Percentiles rank a stretch among this genome's conserved stretches.
Conservation (phyloP, 2,113 vertebrate species). For the Etia nguti region DNA sequence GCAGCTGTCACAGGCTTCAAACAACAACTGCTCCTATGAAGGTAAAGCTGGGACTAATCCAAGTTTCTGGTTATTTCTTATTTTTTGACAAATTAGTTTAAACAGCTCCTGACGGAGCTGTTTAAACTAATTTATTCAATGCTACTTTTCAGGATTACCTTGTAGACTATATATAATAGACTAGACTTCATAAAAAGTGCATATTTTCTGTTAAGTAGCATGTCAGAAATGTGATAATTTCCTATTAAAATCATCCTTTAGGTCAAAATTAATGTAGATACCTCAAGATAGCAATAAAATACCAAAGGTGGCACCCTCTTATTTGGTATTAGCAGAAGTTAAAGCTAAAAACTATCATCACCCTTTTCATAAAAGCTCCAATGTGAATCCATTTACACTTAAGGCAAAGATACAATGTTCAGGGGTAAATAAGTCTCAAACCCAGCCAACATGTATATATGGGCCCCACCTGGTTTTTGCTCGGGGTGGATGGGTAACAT, state of each 20-base stretch:
- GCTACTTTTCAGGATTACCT: neutral
- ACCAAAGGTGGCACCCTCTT: neutral
- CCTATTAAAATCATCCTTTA: neutral
- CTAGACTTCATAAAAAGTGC: neutral
- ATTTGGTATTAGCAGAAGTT: neutral
- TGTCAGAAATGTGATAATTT: neutral
- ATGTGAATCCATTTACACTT: neutral
- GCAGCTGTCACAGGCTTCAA: conserved; percentile 81
- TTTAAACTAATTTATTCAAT: neutral
- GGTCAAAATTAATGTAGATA: neutral
- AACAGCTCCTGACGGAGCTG: neutral
- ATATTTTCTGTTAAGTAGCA: neutral
- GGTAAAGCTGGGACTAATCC: conserved; percentile 52
- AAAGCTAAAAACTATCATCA: neutral
- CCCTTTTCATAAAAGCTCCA: neutral
- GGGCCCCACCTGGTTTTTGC: too few species aligned
- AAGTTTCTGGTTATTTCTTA: neutral
- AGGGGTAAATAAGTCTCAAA: neutral
- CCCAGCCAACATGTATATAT: too few species aligned
- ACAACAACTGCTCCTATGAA: conserved; percentile 88
- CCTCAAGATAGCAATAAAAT: neutral
- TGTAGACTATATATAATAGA: neutral
- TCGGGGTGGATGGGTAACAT: too few species aligned
- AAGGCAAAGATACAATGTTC: neutral
- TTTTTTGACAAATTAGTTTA: too few species aligned